Base-by-base conservation (phyloP, 2,113 vertebrate species). In the Pontoporia blainvillei region DNA sequence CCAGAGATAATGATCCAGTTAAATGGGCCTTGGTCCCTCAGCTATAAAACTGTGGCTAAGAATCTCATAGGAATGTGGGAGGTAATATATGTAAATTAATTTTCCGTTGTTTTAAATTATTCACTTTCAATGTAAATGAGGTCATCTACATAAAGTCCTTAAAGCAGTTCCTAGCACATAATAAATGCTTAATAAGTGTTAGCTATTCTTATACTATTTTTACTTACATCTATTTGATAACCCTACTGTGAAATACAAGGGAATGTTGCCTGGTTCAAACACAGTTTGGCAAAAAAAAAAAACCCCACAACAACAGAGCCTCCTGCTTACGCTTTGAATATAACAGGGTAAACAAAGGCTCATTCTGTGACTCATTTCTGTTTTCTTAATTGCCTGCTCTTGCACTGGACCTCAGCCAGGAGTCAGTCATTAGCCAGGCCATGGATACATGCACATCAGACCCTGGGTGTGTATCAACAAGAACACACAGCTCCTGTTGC, bases 71-170 rank as follows among this genome's bases (percentile, higher is more conserved):
- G 59, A 84, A 41, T 66, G 59, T 71, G 59, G 57, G 90, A 61
- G 39, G 64, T 72, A 93, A 97, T 95, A 57, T 59, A 97, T 94
- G 96, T n/a, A 95, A 97, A 97, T 96, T 97, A 76, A 95, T 92
- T 96, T 91, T 93, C 64, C 17, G 0, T 91, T 90, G 95, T 97
- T 97, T 96, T 72, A 86, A 94, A 90, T 95, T 79, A 93, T 44
- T 96, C 93, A 96, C 67, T 82, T 97, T 96, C 90, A 94, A 96
- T 91, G 86, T 93, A 96, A 98, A 96, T 79, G 82, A 96, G 76
- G 61, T 83, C 94, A 86, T 92, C 83, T 44, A 96, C 76, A 54
- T 54, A 71, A 84, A 97, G 86, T 72, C 15, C 64, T 97, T 96
- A 96, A 94, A 96, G 91, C 78, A 90, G 64, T 79, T 90, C 92